phyloP scores from a whole-genome alignment of 2,113 vertebrate genomes.

The Megaleporinus macrocephalus region DNA sequence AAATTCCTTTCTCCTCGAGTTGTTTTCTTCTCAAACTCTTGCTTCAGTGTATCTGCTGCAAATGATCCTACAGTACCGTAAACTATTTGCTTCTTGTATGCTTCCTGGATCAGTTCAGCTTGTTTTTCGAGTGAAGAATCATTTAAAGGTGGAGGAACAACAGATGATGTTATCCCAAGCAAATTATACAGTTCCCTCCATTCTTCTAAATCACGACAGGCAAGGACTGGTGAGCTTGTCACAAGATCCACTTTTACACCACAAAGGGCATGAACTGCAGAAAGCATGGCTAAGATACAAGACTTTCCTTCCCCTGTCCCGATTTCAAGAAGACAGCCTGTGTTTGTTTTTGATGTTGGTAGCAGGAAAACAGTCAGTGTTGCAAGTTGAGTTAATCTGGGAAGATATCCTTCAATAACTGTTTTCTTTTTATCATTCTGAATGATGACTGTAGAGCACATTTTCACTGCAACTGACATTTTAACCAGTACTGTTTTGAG shows the following conservation, averaged over 20 bases:
- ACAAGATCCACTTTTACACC: conserved; percentile 54
- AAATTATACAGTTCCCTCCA: conserved; percentile 52
- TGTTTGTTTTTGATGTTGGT: background rate
- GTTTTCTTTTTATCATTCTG: conserved; percentile 10
- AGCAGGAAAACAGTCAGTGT: conserved; percentile 49
- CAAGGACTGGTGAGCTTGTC: conserved; percentile 52
- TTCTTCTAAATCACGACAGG: conserved; percentile 51
- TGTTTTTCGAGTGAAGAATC: conserved; percentile 25
- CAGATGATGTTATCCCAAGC: conserved; percentile 52
- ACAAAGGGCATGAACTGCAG: conserved; percentile 49
- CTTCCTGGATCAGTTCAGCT: conserved; percentile 11
- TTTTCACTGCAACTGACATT: conserved; percentile 45
- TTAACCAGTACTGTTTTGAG: conserved; percentile 37
- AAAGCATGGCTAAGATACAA: background rate
- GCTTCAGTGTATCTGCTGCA: conserved; percentile 54
- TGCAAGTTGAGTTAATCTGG: conserved; percentile 56
- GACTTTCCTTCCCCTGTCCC: conserved; percentile 61
- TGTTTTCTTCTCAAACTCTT: conserved; percentile 51
- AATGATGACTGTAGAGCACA: conserved; percentile 26
- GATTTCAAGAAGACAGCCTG: conserved; percentile 56
- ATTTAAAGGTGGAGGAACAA: background rate
- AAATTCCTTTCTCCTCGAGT: conserved; percentile 45
- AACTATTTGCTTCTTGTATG: conserved; percentile 47
- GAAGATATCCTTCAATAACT: conserved; percentile 53
- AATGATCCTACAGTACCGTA: conserved; percentile 53